A percentile compares a stretch with the other conserved stretches of the same genome.
Conservation (phyloP, 2,113 vertebrate species). For the Australoheros scitulus region DNA sequence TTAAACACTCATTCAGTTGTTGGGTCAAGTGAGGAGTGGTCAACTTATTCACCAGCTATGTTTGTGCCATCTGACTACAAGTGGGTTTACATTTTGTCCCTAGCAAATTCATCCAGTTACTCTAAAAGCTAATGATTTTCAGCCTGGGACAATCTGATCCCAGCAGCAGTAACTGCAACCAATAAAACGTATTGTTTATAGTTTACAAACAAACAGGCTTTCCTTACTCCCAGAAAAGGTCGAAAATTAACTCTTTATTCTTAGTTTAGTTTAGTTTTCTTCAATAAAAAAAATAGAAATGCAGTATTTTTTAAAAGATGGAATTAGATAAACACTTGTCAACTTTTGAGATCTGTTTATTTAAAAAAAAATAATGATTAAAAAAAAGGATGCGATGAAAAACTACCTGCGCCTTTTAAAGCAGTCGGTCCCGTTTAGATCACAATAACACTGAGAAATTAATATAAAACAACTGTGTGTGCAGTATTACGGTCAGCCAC, state of each 20-base stretch:
- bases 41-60: conserved; percentile 9
- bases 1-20: not conserved
- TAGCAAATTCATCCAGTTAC: not conserved
- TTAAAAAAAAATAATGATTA: not conserved
- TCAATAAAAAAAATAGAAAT: not conserved
- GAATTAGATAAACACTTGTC: conserved; percentile 1
- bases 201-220: not conserved
- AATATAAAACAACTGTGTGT: conserved; percentile 31
- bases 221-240: not conserved
- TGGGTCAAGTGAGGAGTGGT: conserved; percentile 12
- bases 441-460: conserved; percentile 4
- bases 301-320: not conserved
- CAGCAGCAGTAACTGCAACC: not conserved
- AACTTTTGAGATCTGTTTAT: not conserved
- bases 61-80: conserved; percentile 34
- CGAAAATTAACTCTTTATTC: not conserved
- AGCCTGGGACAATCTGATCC: not conserved
- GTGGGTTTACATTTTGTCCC: not conserved
- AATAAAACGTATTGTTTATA: conserved; percentile 9
- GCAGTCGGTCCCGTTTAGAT: not conserved
- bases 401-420: not conserved
- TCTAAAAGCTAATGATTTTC: not conserved
- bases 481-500: conserved; percentile 20
- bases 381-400: not conserved
- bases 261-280: not conserved